These are phyloP conservation scores for Cantharis rufa DNA, from an alignment of 2,888 invertebrate species.

Conservation along the genomic window DNA sequence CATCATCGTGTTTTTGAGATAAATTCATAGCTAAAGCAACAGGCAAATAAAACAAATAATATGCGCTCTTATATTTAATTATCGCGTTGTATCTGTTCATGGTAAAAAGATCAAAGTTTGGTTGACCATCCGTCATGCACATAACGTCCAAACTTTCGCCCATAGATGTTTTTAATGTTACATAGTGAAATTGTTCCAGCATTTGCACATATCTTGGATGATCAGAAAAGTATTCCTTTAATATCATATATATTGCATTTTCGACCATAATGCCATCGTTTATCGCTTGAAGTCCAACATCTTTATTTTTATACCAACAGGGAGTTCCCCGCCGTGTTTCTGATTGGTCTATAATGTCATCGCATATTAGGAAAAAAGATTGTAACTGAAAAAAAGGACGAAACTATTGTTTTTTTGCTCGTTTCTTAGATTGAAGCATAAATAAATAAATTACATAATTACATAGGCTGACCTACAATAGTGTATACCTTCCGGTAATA, in stretches of 20 bases:
- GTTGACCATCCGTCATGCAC: slow-evolving; percentile 61
- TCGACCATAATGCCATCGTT: slow-evolving; percentile 87
- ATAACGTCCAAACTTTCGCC: slow-evolving; percentile 84
- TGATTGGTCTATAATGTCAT: slow-evolving; percentile 91
- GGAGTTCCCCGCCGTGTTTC: slow-evolving; percentile 81
- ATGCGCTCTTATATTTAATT: slow-evolving; percentile 91
- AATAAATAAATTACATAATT: no score
- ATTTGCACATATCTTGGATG: slow-evolving; percentile 78
- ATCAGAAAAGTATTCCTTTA: slow-evolving; percentile 76
- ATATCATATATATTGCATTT: slow-evolving; percentile 75
- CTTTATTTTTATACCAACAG: slow-evolving; percentile 85
- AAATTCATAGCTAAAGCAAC: slow-evolving; percentile 86
- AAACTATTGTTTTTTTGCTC: no score
- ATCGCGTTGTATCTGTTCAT: slow-evolving; percentile 85
- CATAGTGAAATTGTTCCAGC: slow-evolving; percentile 83
- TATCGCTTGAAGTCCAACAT: slow-evolving; percentile 74
- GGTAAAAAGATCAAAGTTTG: slow-evolving; percentile 73
- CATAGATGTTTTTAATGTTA: slow-evolving; percentile 70
- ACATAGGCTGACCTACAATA: no score
- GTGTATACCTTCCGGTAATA: no score
- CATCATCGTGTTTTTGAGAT: slow-evolving; percentile 75
- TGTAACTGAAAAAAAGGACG: not conserved
- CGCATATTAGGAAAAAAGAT: slow-evolving; percentile 78
- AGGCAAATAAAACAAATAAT: slow-evolving; percentile 93
- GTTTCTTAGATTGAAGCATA: no score